Evolutionary conservation across 2,888 invertebrate genomes (phyloP).

Genomic region (Mesoligia furuncula): DNA sequence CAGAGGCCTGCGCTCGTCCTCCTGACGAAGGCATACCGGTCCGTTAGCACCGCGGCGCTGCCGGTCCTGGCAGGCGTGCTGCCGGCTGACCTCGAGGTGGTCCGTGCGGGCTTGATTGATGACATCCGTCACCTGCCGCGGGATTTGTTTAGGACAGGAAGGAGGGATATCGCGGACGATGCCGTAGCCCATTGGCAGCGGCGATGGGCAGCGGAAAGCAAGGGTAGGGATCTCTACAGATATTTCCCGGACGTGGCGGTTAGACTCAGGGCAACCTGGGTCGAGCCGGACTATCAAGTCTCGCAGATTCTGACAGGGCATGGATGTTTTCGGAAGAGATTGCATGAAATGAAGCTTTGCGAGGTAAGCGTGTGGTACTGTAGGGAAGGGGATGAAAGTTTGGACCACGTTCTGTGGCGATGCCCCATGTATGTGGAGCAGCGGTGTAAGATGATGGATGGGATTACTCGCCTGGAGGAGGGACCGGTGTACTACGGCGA

Average conservation of each 20-base stretch:
- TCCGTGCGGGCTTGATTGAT: not conserved
- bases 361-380: no score
- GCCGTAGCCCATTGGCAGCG: slow-evolving; percentile 49
- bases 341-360: no score
- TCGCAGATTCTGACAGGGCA: not conserved
- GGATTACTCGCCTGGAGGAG: no score
- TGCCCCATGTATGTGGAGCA: no score
- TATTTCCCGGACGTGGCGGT: slow-evolving; percentile 35
- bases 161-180: not conserved
- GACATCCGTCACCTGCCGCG: not conserved
- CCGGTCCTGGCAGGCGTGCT: slow-evolving; percentile 45
- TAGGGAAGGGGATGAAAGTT: no score
- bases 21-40: slow-evolving; percentile 49
- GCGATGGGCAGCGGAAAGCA: slow-evolving; percentile 44
- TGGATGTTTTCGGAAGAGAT: no score
- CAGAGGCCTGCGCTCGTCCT: slow-evolving; percentile 25
- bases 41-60: slow-evolving; percentile 36
- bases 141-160: not conserved
- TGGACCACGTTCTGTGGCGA: no score
- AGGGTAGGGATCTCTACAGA: slow-evolving; percentile 38
- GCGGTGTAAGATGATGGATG: no score
- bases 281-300: no score
- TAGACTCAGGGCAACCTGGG: no score
- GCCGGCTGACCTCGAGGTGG: slow-evolving; percentile 55
- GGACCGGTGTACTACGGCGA: no score